phyloP scores from a whole-genome alignment of 2,113 vertebrate genomes.

The Pygoscelis antarcticus region DNA sequence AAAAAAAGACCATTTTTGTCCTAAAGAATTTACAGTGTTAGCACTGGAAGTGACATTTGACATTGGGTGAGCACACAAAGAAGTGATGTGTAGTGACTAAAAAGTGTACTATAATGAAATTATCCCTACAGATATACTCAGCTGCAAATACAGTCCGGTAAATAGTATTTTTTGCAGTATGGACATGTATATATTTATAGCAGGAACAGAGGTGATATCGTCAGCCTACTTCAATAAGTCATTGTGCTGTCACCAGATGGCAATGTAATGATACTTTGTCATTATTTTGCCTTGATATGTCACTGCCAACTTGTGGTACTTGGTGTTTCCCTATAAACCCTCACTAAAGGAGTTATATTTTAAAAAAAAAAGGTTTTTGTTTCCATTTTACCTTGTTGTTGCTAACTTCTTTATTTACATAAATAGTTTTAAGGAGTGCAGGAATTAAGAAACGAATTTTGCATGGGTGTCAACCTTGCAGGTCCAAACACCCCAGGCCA shows the following conservation, averaged over 20 bases:
- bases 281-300: neutral
- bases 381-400: neutral
- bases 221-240: neutral
- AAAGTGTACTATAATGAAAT: neutral
- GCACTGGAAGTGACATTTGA: neutral
- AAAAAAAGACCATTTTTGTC: rapidly evolving
- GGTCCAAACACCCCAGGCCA: neutral
- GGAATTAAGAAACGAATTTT: neutral
- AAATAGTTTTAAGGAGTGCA: neutral
- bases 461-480: neutral
- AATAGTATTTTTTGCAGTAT: neutral
- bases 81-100: neutral
- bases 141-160: neutral
- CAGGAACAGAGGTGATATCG: neutral
- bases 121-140: neutral
- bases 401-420: neutral
- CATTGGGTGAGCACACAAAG: rapidly evolving
- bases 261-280: neutral
- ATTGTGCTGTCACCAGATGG: conserved; percentile 8
- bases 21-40: neutral
- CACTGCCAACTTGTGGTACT: neutral
- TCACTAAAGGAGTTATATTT: neutral
- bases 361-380: neutral
- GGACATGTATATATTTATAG: neutral
- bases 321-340: neutral